Conservation (phyloP, 1,140 invertebrate genomes). For the Solen grandis region DNA sequence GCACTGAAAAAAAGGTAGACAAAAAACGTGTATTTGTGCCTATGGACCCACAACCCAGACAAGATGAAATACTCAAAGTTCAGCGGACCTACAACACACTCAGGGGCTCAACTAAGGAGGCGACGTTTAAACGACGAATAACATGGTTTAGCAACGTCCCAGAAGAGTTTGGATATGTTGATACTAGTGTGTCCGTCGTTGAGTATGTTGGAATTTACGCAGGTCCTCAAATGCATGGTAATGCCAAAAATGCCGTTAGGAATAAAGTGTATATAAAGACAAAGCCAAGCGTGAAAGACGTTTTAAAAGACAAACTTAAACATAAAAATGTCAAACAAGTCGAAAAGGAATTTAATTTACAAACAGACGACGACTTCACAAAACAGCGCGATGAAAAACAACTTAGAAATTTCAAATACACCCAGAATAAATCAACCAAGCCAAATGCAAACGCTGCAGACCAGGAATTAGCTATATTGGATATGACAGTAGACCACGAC, state of each 20-base stretch:
- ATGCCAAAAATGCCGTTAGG: not conserved
- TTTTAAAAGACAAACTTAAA: not conserved
- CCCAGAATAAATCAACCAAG: not conserved
- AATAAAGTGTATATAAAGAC: not conserved
- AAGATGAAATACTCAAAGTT: not conserved
- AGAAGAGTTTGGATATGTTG: not conserved
- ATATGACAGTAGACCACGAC: not conserved
- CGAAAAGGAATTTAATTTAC: not conserved
- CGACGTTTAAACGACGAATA: conserved; percentile 7
- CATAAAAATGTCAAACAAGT: not conserved
- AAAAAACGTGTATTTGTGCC: not conserved
- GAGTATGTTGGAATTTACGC: conserved; percentile 1
- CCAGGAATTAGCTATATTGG: not conserved
- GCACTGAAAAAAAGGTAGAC: not conserved
- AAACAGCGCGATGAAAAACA: conserved; percentile 14
- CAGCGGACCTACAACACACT: not conserved
- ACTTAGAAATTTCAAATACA: not conserved
- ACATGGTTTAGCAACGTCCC: not conserved
- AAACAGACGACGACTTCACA: not conserved
- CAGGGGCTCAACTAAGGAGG: not conserved
- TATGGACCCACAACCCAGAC: not conserved
- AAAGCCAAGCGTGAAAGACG: not conserved
- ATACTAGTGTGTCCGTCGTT: not conserved
- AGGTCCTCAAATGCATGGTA: not conserved
- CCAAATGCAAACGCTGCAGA: not conserved